Percentiles rank a stretch among this genome's conserved stretches.
Evolutionary conservation across 30 jellyfish, hydroid and myxozoan species (phyloP).

Genomic region (Cassiopea xamachana): DNA sequence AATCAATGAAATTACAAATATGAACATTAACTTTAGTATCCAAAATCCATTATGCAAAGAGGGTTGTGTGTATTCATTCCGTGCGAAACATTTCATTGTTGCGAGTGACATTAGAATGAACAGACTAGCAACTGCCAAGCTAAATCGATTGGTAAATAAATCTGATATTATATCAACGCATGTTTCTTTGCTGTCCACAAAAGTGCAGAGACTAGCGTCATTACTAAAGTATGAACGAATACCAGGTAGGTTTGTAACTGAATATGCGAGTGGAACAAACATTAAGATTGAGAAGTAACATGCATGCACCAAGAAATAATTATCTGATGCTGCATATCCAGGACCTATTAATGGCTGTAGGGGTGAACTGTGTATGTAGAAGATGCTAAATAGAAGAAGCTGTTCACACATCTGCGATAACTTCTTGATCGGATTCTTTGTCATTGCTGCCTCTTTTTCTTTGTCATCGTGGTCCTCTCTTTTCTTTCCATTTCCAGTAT

Average conservation of each 20-base stretch:
- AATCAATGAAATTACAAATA: slow-evolving; percentile 68
- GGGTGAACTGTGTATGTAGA: slow-evolving; percentile 75
- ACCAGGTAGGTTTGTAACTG: slow-evolving; percentile 49
- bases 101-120: slow-evolving; percentile 69
- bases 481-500: not conserved
- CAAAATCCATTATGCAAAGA: slow-evolving; percentile 89
- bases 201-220: slow-evolving; percentile 82
- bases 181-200: slow-evolving; percentile 45
- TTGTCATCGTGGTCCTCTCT: not conserved
- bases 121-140: slow-evolving; percentile 79
- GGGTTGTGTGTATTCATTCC: slow-evolving; percentile 42
- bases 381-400: slow-evolving; percentile 38
- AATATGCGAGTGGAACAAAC: slow-evolving; percentile 53
- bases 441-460: not conserved
- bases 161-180: slow-evolving; percentile 79
- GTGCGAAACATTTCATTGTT: slow-evolving; percentile 34
- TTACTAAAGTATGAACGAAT: slow-evolving; percentile 65
- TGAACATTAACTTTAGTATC: slow-evolving; percentile 85
- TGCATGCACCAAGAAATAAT: slow-evolving; percentile 47
- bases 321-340: slow-evolving; percentile 35
- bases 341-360: slow-evolving; percentile 89
- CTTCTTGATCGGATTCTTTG: slow-evolving; percentile 8
- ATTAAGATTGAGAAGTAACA: slow-evolving; percentile 45
- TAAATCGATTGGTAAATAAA: slow-evolving; percentile 75
- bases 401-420: slow-evolving; percentile 24